Conservation (phyloP, 2,113 vertebrate genomes). For the Spea multiplicata region DNA sequence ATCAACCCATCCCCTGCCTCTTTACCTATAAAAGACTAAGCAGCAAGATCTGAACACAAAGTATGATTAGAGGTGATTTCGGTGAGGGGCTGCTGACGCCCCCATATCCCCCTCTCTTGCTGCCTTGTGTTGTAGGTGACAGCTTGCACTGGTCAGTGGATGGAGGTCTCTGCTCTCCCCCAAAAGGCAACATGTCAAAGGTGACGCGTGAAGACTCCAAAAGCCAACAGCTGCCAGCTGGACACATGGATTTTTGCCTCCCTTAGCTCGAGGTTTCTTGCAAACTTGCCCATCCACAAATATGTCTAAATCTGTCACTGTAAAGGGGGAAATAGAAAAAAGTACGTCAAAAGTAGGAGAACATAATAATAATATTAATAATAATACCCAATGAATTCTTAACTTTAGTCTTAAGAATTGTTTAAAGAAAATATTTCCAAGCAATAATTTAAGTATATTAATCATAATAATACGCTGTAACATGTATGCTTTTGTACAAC, state of each 20-base stretch:
- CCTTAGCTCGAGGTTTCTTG: conserved; percentile 65
- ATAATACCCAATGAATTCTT: no score
- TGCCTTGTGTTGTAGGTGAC: conserved; percentile 63
- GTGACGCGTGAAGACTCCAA: conserved; percentile 86
- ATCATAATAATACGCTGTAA: no score
- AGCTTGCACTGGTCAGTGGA: conserved; percentile 80
- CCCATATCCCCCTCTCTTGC: conserved; percentile 43
- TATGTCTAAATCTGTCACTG: conserved; percentile 74
- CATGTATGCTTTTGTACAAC: no score
- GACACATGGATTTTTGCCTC: conserved; percentile 83
- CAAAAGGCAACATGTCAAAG: conserved; percentile 82
- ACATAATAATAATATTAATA: neutral
- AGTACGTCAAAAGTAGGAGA: neutral
- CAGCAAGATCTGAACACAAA: no score
- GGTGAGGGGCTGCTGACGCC: conserved; percentile 26
- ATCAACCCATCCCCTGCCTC: no score
- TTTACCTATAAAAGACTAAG: no score
- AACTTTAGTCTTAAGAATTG: no score
- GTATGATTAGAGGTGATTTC: neutral
- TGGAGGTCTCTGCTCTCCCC: conserved; percentile 64
- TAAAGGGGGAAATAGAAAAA: conserved; percentile 56
- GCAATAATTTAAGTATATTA: no score
- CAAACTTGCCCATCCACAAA: conserved; percentile 69
- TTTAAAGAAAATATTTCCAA: no score
- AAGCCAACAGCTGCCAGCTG: conserved; percentile 82